Conservation (phyloP, 2,888 invertebrate genomes). For the Xestia sexstrigata region DNA sequence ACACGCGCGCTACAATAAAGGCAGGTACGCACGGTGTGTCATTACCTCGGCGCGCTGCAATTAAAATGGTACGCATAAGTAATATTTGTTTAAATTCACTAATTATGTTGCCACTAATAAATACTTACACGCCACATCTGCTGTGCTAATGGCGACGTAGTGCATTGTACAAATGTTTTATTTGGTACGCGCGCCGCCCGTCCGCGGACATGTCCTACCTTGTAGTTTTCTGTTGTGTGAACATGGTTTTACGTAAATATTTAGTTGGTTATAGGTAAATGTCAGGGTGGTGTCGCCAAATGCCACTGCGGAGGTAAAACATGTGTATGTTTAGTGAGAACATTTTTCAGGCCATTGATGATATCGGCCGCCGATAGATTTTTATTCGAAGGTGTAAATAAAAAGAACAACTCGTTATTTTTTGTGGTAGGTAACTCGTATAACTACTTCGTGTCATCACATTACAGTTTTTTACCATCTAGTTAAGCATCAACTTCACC, state of each 20-base stretch:
- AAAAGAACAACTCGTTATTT: slow-evolving; percentile 8
- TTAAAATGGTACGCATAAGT: slow-evolving; percentile 87
- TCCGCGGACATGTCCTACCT: slow-evolving; percentile 70
- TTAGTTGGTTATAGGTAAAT: slow-evolving; percentile 54
- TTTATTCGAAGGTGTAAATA: slow-evolving; percentile 13
- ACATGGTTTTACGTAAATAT: slow-evolving; percentile 71
- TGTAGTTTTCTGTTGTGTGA: slow-evolving; percentile 83
- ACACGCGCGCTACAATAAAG: slow-evolving; percentile 67
- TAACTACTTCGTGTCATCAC: slow-evolving; percentile 15
- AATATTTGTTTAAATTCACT: slow-evolving; percentile 89
- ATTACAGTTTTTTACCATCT: slow-evolving; percentile 12
- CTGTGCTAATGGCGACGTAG: slow-evolving; percentile 79
- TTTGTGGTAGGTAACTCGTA: slow-evolving; percentile 3
- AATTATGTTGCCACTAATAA: slow-evolving; percentile 88
- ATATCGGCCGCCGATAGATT: background rate
- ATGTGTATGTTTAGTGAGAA: slow-evolving; percentile 28
- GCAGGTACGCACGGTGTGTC: slow-evolving; percentile 74
- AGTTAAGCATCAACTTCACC: slow-evolving; percentile 17
- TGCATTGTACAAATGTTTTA: slow-evolving; percentile 83
- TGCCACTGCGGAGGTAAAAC: slow-evolving; percentile 36
- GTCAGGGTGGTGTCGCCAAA: slow-evolving; percentile 59
- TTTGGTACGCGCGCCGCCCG: slow-evolving; percentile 78
- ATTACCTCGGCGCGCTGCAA: slow-evolving; percentile 80
- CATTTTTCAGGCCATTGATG: slow-evolving; percentile 3
- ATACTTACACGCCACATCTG: slow-evolving; percentile 88